A percentile compares a stretch with the other conserved stretches of the same genome.
Evolutionary conservation across 2,888 invertebrate species (phyloP).

Genomic region (Incurvaria masculella): DNA sequence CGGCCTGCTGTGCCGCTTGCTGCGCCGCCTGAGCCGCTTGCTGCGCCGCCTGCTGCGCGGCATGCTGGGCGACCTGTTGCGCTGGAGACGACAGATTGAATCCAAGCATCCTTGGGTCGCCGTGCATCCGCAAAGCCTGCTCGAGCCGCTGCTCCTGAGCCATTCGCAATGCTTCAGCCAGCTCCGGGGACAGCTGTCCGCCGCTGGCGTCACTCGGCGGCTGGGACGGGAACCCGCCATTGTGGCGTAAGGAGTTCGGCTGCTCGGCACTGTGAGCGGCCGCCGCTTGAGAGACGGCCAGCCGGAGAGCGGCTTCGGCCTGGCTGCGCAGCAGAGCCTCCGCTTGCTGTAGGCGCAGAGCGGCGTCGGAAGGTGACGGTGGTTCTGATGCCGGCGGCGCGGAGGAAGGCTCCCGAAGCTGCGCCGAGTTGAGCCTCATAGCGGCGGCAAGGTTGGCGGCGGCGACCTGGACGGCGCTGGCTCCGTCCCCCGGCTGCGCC

Average conservation of each 20-base stretch:
- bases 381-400: conserved; percentile 74
- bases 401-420: conserved; percentile 51
- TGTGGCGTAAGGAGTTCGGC: conserved; percentile 43
- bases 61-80: conserved; percentile 43
- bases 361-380: conserved; percentile 75
- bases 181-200: conserved; percentile 65
- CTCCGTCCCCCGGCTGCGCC: conserved; percentile 59
- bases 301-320: conserved; percentile 77
- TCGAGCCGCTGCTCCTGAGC: conserved; percentile 78
- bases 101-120: conserved; percentile 75
- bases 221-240: conserved; percentile 45
- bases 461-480: conserved; percentile 68
- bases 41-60: conserved; percentile 22
- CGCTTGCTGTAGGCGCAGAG: conserved; percentile 71
- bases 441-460: conserved; percentile 75
- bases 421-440: conserved; percentile 56
- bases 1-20: conserved; percentile 27
- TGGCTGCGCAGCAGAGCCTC: conserved; percentile 80
- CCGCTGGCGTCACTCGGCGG: conserved; percentile 34
- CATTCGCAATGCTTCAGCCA: conserved; percentile 67
- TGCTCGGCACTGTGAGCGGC: conserved; percentile 49
- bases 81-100: conserved; percentile 59
- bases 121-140: conserved; percentile 77
- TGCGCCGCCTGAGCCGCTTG: conserved; percentile 26
- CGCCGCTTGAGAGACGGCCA: conserved; percentile 74